Percentiles rank a stretch among this genome's conserved stretches.
Conservation (phyloP, 2,113 vertebrate species). For the Glaucidium brasilianum region DNA sequence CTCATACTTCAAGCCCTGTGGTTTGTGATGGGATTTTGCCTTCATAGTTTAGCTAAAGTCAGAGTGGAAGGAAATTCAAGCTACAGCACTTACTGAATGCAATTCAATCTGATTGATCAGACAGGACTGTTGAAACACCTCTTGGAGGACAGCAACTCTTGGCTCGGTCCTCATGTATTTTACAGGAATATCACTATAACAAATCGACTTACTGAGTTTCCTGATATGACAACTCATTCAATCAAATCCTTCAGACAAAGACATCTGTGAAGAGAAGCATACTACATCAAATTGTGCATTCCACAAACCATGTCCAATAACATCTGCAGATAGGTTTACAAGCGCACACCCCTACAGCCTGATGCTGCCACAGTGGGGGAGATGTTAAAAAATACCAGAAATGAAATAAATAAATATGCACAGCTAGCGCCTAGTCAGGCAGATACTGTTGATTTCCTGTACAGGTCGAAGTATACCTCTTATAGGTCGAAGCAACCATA, state of each 20-base stretch:
- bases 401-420: not conserved
- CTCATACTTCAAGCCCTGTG: not conserved
- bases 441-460: not conserved
- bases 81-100: not conserved
- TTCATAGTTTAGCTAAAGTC: not conserved
- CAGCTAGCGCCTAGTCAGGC: not conserved
- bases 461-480: not conserved
- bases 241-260: constrained; percentile 38
- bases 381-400: not conserved
- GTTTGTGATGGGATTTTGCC: not conserved
- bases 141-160: constrained; percentile 7
- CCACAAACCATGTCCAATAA: not conserved
- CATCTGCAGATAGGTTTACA: not conserved
- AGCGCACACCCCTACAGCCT: not conserved
- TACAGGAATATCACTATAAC: constrained; percentile 49
- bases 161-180: constrained; percentile 7
- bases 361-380: not conserved
- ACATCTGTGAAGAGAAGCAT: not conserved
- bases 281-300: not conserved
- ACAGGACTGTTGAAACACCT: constrained; percentile 4
- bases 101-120: constrained; percentile 41
- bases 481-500: no score
- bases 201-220: constrained; percentile 35
- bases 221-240: constrained; percentile 53
- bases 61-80: constrained; percentile 17